Conservation (phyloP, 2,888 invertebrate species). For the Melinopterus prodromus region DNA sequence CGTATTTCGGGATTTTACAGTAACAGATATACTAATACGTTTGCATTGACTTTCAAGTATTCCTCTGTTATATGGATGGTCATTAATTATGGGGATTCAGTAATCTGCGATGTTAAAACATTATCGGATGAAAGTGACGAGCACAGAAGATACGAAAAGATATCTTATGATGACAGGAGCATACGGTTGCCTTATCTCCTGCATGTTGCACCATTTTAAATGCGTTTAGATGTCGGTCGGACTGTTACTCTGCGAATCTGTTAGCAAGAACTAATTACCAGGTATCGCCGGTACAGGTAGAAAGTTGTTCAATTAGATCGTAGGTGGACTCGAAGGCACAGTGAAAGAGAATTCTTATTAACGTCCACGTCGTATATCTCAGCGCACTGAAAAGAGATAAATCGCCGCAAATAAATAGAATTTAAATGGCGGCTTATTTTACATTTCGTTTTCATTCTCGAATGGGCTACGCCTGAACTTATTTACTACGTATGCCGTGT, state of each 20-base stretch:
- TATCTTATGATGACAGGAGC: neutral
- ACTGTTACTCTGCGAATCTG: conserved; percentile 7
- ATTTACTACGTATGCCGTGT: neutral
- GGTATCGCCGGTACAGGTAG: conserved; percentile 42
- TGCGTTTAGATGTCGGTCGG: conserved; percentile 17
- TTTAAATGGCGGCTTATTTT: conserved; percentile 36
- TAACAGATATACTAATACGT: too few species aligned
- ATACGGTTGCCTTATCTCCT: neutral
- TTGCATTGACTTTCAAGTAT: too few species aligned
- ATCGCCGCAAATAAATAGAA: conserved; percentile 44
- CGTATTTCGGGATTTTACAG: too few species aligned
- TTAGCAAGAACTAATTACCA: conserved; percentile 21
- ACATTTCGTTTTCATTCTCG: conserved; percentile 24
- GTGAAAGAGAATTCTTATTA: conserved; percentile 46
- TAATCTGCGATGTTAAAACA: neutral
- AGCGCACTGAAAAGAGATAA: conserved; percentile 40
- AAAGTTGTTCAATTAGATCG: conserved; percentile 53
- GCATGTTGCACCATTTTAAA: neutral
- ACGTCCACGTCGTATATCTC: conserved; percentile 21
- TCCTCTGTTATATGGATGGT: neutral
- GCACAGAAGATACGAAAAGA: neutral
- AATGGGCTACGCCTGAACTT: neutral
- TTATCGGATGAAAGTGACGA: neutral
- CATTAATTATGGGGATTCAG: neutral
- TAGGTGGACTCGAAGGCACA: conserved; percentile 50